phyloP scores from a whole-genome alignment of 2,888 invertebrate genomes.

The Apotomis betuletana region DNA sequence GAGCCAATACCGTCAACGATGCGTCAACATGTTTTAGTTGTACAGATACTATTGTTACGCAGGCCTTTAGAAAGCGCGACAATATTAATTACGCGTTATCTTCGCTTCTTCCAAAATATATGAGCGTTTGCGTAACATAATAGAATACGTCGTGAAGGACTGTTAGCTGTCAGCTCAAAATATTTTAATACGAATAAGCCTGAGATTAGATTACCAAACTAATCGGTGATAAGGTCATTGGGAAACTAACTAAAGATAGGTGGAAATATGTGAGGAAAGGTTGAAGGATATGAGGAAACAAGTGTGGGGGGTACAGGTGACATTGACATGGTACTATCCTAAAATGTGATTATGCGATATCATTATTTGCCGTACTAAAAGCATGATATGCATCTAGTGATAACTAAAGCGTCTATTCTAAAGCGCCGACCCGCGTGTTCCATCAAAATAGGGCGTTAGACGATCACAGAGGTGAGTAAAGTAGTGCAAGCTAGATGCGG shows the following conservation, averaged over 20 bases:
- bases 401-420: conserved; percentile 38
- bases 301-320: conserved; percentile 11
- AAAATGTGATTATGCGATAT: conserved; percentile 33
- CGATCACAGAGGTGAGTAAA: conserved; percentile 35
- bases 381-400: conserved; percentile 39
- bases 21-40: conserved; percentile 2
- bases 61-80: conserved; percentile 38
- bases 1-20: conserved; percentile 11
- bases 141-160: background rate
- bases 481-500: conserved; percentile 59
- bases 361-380: conserved; percentile 39
- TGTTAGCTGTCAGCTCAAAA: conserved; percentile 20
- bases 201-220: conserved; percentile 38
- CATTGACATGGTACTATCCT: conserved; percentile 9
- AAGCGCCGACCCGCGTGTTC: conserved; percentile 29
- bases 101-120: conserved; percentile 17
- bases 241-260: conserved; percentile 20
- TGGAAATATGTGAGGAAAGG: conserved; percentile 9
- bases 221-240: conserved; percentile 26
- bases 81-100: conserved; percentile 28
- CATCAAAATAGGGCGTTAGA: conserved; percentile 23
- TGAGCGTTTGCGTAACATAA: conserved; percentile 21
- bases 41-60: conserved; percentile 27
- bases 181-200: conserved; percentile 34
- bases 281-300: conserved; percentile 29